Evolutionary conservation across 2,113 vertebrate genomes (phyloP).

Genomic region (Pseudorectes ferrugineus): DNA sequence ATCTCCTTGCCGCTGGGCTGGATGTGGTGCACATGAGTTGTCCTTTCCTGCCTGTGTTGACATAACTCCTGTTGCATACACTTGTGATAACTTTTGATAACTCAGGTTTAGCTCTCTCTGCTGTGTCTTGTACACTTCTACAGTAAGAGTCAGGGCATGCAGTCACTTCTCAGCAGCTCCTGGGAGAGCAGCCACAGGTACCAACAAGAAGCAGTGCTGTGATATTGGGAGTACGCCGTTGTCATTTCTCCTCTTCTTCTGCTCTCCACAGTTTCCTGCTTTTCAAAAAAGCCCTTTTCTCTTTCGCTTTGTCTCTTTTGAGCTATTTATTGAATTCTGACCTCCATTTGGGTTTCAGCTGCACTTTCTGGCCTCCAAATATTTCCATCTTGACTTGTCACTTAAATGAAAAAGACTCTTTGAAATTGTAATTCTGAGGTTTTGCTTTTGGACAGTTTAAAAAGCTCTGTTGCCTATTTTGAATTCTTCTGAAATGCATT

Average conservation of each 20-base stretch:
- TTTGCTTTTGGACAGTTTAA: not conserved
- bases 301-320: not conserved
- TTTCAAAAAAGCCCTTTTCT: not conserved
- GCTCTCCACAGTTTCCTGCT: not conserved
- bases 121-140: not conserved
- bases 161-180: not conserved
- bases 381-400: not conserved
- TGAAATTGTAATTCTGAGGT: slow-evolving; percentile 6
- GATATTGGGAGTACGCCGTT: not conserved
- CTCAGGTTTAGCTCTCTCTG: not conserved
- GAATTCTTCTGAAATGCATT: slow-evolving; percentile 13
- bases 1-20: not conserved
- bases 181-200: not conserved
- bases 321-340: not conserved
- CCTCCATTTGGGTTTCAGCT: not conserved
- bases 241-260: not conserved
- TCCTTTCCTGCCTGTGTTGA: not conserved
- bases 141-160: not conserved
- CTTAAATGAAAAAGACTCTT: not conserved
- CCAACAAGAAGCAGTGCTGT: not conserved
- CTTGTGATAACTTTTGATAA: not conserved
- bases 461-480: not conserved
- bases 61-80: not conserved
- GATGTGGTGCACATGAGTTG: not conserved
- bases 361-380: not conserved